Conservation (phyloP, 2,797 vertebrate species). For the Hoplostethus mediterraneus region DNA sequence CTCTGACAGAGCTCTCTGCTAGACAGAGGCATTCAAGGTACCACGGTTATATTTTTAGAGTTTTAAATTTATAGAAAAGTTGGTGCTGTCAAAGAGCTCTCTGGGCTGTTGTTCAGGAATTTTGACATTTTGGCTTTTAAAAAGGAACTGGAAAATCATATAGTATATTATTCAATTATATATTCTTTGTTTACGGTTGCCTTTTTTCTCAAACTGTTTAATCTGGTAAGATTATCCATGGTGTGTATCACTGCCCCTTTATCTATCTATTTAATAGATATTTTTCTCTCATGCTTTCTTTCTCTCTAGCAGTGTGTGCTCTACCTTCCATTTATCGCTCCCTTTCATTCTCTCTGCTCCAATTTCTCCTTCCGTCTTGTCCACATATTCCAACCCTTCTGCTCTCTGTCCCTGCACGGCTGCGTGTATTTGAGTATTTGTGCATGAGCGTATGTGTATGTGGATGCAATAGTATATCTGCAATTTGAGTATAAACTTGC, state of each 20-base stretch:
- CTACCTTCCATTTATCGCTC: no score
- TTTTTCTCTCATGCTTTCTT: no score
- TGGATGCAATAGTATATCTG: not conserved
- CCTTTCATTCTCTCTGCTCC: not conserved
- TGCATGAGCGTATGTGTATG: not conserved
- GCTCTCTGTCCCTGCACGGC: not conserved
- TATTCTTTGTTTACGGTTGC: no score
- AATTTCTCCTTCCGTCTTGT: conserved; percentile 1
- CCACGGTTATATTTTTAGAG: conserved; percentile 31
- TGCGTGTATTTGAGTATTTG: conserved; percentile 13
- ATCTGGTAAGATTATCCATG: no score
- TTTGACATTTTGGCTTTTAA: no score
- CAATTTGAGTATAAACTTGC: not conserved
- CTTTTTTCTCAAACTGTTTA: no score
- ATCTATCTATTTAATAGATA: no score
- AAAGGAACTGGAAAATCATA: no score
- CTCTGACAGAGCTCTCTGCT: conserved; percentile 1
- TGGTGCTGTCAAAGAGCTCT: not conserved
- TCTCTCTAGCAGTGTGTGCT: no score
- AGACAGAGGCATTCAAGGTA: conserved; percentile 18
- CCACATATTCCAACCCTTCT: not conserved
- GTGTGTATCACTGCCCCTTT: no score
- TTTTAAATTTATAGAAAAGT: conserved; percentile 5
- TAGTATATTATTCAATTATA: no score
- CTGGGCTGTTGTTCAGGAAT: no score